These are phyloP conservation scores for Epirrhoe alternata DNA, from an alignment of 2,888 invertebrate genomes.

Conservation along the genomic window DNA sequence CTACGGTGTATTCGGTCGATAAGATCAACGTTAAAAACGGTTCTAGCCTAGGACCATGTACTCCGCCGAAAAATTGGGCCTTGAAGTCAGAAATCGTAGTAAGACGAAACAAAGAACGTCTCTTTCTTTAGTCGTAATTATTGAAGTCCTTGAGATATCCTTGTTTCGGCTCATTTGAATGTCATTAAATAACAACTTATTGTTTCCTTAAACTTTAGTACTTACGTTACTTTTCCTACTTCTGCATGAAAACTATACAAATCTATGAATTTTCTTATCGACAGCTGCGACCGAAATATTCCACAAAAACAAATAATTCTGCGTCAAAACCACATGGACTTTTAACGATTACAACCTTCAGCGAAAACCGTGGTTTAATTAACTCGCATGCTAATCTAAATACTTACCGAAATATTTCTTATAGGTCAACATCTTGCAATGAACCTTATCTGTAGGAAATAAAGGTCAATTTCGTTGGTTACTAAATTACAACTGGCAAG, in stretches of 20 bases:
- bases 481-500: constrained; percentile 46
- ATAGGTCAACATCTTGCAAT: constrained; percentile 34
- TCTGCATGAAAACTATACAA: not conserved
- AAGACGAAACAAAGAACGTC: too few species aligned
- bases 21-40: too few species aligned
- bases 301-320: constrained; percentile 10
- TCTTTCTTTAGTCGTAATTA: too few species aligned
- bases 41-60: too few species aligned
- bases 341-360: constrained; percentile 32
- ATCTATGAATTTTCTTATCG: not conserved
- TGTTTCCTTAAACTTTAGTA: too few species aligned
- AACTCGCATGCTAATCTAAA: constrained; percentile 27
- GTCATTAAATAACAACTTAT: too few species aligned
- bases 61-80: too few species aligned
- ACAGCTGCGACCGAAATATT: constrained; percentile 3
- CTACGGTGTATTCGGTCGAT: too few species aligned
- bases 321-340: constrained; percentile 9
- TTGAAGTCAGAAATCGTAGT: too few species aligned
- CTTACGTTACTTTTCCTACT: too few species aligned
- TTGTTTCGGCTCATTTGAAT: too few species aligned
- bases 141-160: too few species aligned
- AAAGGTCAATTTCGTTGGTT: constrained; percentile 45
- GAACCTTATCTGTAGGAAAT: constrained; percentile 44
- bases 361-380: constrained; percentile 26
- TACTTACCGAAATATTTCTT: constrained; percentile 36